A percentile compares a stretch with the other conserved stretches of the same genome.
These are phyloP conservation scores for Ceratina australensis DNA, from an alignment of 1,140 invertebrate species.

Conservation along the genomic window DNA sequence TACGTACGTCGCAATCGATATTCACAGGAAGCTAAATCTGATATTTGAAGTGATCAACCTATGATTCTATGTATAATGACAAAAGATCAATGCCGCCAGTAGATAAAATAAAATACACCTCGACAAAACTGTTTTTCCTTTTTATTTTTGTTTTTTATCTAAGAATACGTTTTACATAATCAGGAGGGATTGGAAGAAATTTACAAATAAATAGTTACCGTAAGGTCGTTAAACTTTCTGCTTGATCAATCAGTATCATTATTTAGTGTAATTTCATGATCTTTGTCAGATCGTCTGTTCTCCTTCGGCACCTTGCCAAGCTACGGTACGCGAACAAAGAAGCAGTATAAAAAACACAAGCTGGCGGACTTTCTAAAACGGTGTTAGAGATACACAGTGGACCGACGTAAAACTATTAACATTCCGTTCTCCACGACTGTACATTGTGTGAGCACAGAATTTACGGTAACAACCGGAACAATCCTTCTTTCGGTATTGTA, in stretches of 20 bases:
- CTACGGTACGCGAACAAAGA: slow-evolving; percentile 21
- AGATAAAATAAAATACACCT: too few species aligned
- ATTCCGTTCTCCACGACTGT: slow-evolving; percentile 12
- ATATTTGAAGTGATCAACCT: not conserved
- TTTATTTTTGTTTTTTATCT: not conserved
- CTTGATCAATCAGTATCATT: not conserved
- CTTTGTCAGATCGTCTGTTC: slow-evolving; percentile 17
- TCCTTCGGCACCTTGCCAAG: slow-evolving; percentile 14
- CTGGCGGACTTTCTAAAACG: slow-evolving; percentile 50
- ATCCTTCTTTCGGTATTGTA: not conserved
- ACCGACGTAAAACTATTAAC: not conserved
- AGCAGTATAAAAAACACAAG: slow-evolving; percentile 7
- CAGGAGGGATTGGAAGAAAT: not conserved
- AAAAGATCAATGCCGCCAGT: not conserved
- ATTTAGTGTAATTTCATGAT: slow-evolving; percentile 6
- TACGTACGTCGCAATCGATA: not conserved
- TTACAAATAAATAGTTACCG: not conserved
- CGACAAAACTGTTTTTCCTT: not conserved
- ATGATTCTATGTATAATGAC: not conserved
- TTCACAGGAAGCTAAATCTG: not conserved
- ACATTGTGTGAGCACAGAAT: not conserved
- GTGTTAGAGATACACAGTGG: slow-evolving; percentile 12
- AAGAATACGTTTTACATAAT: not conserved
- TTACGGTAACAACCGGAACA: not conserved
- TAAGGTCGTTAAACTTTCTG: not conserved